Evolutionary conservation across 2,888 invertebrate species (phyloP).

Genomic region (Augochlorella aurata): DNA sequence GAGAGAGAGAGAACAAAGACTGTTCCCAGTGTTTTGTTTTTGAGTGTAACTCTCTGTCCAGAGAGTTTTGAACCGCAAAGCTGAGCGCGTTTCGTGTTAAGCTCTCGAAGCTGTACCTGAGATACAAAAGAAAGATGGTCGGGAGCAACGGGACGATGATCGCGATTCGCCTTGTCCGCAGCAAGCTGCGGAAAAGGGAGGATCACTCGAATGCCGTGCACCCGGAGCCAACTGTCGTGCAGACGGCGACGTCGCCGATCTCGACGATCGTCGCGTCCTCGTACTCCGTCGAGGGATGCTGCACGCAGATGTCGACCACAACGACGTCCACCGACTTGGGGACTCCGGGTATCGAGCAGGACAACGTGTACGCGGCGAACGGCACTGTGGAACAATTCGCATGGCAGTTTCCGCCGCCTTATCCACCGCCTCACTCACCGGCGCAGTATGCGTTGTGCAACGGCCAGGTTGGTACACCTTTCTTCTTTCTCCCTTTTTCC

Average conservation of each 20-base stretch:
- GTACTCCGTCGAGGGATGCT: slow-evolving; percentile 60
- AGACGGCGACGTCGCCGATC: slow-evolving; percentile 82
- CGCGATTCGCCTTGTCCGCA: slow-evolving; percentile 95
- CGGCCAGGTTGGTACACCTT: slow-evolving; percentile 88
- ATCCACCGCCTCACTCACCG: slow-evolving; percentile 83
- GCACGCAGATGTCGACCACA: slow-evolving; percentile 67
- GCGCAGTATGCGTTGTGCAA: slow-evolving; percentile 90
- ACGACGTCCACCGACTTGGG: slow-evolving; percentile 74
- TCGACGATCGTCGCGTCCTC: slow-evolving; percentile 65
- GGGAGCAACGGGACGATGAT: slow-evolving; percentile 93
- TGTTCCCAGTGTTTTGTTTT: slow-evolving; percentile 31
- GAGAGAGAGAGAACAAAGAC: slow-evolving; percentile 45
- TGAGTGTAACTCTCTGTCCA: slow-evolving; percentile 65
- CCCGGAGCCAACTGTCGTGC: slow-evolving; percentile 82
- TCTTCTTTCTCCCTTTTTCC: not conserved
- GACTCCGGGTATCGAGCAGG: slow-evolving; percentile 71
- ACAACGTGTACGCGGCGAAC: slow-evolving; percentile 71
- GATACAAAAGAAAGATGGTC: slow-evolving; percentile 87
- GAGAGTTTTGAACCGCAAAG: slow-evolving; percentile 70
- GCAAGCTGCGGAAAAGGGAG: slow-evolving; percentile 93
- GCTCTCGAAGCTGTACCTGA: slow-evolving; percentile 77
- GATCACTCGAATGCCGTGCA: slow-evolving; percentile 84
- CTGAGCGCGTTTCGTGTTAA: slow-evolving; percentile 70
- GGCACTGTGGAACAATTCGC: slow-evolving; percentile 85
- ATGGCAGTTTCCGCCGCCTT: slow-evolving; percentile 92